Percentiles rank a stretch among this genome's conserved stretches.
phyloP scores from a whole-genome alignment of 1,140 invertebrate genomes.

The Drosophila albomicans region DNA sequence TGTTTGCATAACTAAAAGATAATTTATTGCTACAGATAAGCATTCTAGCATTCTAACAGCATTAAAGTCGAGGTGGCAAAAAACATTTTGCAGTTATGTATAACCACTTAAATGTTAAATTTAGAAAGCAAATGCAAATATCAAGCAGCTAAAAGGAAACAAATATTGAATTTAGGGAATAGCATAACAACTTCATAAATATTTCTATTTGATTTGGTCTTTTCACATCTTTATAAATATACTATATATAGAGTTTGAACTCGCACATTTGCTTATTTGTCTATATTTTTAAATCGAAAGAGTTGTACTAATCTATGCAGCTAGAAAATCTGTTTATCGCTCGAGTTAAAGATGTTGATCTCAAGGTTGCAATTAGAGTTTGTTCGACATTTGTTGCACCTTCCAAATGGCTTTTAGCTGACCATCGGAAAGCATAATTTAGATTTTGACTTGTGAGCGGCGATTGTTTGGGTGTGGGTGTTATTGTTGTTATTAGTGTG shows the following conservation, averaged over 20 bases:
- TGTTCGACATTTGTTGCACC: constrained; percentile 33
- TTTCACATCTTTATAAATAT: no score
- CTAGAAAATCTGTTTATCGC: not conserved
- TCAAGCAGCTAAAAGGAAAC: no score
- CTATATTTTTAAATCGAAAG: not conserved
- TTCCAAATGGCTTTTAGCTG: constrained; percentile 5
- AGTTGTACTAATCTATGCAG: not conserved
- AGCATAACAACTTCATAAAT: no score
- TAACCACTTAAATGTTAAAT: no score
- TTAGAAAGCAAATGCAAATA: no score
- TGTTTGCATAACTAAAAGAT: no score
- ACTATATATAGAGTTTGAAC: not conserved
- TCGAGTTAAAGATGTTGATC: not conserved
- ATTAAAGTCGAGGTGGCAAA: no score
- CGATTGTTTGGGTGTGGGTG: constrained; percentile 5
- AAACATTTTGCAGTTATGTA: no score
- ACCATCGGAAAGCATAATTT: constrained; percentile 10
- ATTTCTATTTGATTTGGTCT: no score
- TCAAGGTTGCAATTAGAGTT: constrained; percentile 41
- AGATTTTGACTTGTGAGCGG: constrained; percentile 5
- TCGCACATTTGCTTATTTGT: not conserved
- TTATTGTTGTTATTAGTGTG: not conserved
- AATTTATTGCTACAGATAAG: no score
- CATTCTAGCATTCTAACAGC: no score
- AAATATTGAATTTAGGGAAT: no score